Base-by-base conservation (phyloP, 2,113 vertebrate species). In the Origma solitaria region DNA sequence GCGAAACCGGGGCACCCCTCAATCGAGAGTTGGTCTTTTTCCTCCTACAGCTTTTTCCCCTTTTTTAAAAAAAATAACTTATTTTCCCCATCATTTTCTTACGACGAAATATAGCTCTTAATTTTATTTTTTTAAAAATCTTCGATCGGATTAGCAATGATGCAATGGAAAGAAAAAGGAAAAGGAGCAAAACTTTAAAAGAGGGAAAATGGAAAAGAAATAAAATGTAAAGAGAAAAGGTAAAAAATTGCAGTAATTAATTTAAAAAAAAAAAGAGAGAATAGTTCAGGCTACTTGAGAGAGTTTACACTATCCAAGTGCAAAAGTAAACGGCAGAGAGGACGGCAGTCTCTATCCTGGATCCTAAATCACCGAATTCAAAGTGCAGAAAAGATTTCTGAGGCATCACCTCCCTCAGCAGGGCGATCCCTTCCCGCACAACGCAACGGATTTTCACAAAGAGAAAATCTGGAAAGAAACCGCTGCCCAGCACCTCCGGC, bases 251-350 rank as follows among this genome's bases (percentile, higher is more conserved):
- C 6, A 28, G 8, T 31, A 47, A 51, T 17, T 79, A 7, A 56
- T 42, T 45, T 24, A 49, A 45, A 27, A 5, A 54, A n/a, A 45
- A 45, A 37, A 56, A 44, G 42, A 60, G 49, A 28, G 1, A 68
- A 57, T 22, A 76, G 9, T 84, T 92, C 86, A 73, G 6, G 8
- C 38, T 82, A 75, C 85, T 90, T 68, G 66, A 76, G 81, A 91
- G 58, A 13, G 71, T 94, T 96, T 94, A 88, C 76, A 72, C 76
- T 71, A 44, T 25, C 51, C 33, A 49, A 91, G 85, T 91, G 57
- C 37, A 89, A 95, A 95, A 95, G 82, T 79, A 95, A 95, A 95
- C 90, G 30, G 25, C 75, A 21, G 82, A 54, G 38, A 64, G 38
- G 8, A 73, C 11, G n/a, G 76, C 57, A 28, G 68, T 37, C 44